phyloP scores from a whole-genome alignment of 1,140 invertebrate species.

The Papilio machaon region DNA sequence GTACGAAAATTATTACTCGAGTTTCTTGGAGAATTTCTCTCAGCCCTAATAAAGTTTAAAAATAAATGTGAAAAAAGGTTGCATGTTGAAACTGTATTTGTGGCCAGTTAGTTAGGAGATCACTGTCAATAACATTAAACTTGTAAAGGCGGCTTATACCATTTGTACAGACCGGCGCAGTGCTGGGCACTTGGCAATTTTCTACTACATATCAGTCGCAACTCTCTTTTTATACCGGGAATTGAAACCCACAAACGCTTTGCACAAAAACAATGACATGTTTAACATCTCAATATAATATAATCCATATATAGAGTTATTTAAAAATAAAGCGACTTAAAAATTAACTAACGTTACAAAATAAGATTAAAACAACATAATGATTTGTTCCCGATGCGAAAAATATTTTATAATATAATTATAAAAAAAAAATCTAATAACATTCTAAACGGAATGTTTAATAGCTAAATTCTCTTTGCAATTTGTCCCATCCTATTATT shows the following conservation, averaged over 20 bases:
- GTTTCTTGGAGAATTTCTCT: not conserved
- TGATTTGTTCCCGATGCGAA: constrained; percentile 81
- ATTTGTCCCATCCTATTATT: constrained; percentile 80
- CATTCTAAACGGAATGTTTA: constrained; percentile 82
- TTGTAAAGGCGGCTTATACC: constrained; percentile 78
- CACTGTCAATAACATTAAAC: constrained; percentile 73
- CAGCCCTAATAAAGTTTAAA: not conserved
- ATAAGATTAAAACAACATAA: constrained; percentile 81
- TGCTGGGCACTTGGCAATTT: constrained; percentile 62
- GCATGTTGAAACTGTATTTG: constrained; percentile 6
- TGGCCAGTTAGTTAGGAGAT: constrained; percentile 52
- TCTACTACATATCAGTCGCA: constrained; percentile 80
- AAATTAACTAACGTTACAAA: constrained; percentile 81
- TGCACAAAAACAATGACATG: constrained; percentile 79
- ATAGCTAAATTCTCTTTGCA: constrained; percentile 82
- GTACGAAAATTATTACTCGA: not conserved
- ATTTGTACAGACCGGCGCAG: constrained; percentile 75
- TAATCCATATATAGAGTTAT: constrained; percentile 72
- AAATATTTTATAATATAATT: constrained; percentile 77
- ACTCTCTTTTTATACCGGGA: constrained; percentile 73
- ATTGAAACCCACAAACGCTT: constrained; percentile 71
- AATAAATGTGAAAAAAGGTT: constrained; percentile 15
- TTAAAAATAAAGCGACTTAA: constrained; percentile 80
- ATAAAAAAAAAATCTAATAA: constrained; percentile 79
- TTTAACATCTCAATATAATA: constrained; percentile 81